Percentiles rank a stretch among this genome's conserved stretches.
Conservation (phyloP, 2,113 vertebrate genomes). For the Labeo catla region DNA sequence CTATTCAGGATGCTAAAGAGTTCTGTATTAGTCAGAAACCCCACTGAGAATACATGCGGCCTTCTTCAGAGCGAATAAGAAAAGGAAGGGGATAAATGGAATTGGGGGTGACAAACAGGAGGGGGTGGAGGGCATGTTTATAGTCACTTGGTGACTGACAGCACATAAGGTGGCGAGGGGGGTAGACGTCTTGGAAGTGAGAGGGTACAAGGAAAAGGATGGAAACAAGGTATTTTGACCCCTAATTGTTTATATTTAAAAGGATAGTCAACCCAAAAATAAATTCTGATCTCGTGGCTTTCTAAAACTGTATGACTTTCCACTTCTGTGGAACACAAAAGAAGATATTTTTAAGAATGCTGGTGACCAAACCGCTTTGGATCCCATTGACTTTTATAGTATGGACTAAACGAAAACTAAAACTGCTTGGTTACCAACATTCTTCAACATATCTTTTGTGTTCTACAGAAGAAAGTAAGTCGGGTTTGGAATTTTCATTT, state of each 20-base stretch:
- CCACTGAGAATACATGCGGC: slow-evolving; percentile 1
- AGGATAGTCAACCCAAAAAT: neutral
- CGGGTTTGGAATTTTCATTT: neutral
- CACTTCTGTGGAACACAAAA: neutral
- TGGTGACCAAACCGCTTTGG: neutral
- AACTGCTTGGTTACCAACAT: neutral
- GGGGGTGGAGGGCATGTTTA: slow-evolving; percentile 44
- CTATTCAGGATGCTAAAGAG: neutral
- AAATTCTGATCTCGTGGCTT: too few relatives aligned
- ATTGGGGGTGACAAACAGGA: slow-evolving; percentile 16
- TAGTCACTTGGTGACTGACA: slow-evolving; percentile 41
- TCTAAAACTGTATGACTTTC: neutral
- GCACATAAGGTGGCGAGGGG: slow-evolving; percentile 48
- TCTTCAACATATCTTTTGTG: neutral
- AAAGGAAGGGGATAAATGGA: slow-evolving; percentile 34
- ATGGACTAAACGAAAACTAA: neutral
- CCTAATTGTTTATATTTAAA: neutral
- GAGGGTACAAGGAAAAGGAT: neutral
- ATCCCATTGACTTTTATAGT: neutral
- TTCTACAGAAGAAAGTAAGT: neutral
- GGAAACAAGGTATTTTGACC: neutral
- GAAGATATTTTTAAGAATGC: neutral
- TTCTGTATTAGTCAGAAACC: slow-evolving; percentile 9
- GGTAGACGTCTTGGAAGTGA: slow-evolving; percentile 16
- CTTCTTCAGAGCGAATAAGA: slow-evolving; percentile 51